Evolutionary conservation across 2,797 vertebrate species (phyloP).

Genomic region (Cossypha niveicapilla): DNA sequence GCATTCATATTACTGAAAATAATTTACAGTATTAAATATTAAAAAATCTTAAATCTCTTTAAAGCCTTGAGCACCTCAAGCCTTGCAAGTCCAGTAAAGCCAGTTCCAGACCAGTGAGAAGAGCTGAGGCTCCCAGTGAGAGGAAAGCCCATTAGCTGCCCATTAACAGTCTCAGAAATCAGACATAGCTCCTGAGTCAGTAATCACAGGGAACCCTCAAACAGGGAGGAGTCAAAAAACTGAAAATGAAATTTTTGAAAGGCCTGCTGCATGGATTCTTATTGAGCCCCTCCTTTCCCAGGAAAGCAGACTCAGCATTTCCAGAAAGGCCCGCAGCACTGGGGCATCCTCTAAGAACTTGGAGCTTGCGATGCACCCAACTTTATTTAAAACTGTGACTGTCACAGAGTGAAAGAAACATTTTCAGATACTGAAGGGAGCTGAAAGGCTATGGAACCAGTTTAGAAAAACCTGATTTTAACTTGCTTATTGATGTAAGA

Average conservation of each 20-base stretch:
- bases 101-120: not conserved
- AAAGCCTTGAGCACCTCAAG: not conserved
- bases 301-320: slow-evolving; percentile 8
- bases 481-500: not conserved
- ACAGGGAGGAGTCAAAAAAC: slow-evolving; percentile 42
- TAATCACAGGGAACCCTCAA: slow-evolving; percentile 37
- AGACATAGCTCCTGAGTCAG: not conserved
- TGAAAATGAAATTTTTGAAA: not conserved
- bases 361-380: not conserved
- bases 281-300: not conserved
- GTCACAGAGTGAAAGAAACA: not conserved
- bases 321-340: not conserved
- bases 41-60: not conserved
- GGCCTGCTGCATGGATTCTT: not conserved
- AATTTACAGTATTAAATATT: not conserved
- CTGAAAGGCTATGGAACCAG: not conserved
- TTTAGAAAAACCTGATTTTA: not conserved
- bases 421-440: not conserved
- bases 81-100: not conserved
- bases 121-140: not conserved
- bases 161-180: not conserved
- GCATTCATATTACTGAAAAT: not conserved
- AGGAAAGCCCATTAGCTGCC: not conserved
- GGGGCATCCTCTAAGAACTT: not conserved
- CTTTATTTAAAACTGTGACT: not conserved